phyloP scores from a whole-genome alignment of 2,113 vertebrate genomes.

The Romanogobio albipinnatus region DNA sequence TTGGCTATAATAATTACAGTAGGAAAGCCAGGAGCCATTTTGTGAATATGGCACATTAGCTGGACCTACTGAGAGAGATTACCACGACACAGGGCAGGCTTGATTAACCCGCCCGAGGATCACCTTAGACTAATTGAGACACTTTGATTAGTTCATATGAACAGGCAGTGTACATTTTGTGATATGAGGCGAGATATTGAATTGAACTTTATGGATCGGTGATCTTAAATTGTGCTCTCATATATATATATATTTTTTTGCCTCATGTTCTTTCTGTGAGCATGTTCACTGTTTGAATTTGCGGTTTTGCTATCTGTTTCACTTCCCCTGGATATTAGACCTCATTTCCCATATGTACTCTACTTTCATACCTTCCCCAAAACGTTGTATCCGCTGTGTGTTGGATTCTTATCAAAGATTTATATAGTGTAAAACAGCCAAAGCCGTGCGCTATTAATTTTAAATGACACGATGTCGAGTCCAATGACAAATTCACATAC shows the following conservation, averaged over 20 bases:
- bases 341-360: constrained; percentile 48
- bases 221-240: not conserved
- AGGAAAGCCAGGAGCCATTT: constrained; percentile 70
- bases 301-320: constrained; percentile 48
- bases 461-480: constrained; percentile 68
- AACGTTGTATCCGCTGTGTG: constrained; percentile 58
- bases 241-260: not conserved
- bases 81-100: constrained; percentile 61
- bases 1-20: constrained; percentile 69
- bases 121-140: constrained; percentile 52
- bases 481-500: constrained; percentile 74
- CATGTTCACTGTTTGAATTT: not conserved
- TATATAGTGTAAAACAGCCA: constrained; percentile 79
- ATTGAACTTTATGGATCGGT: constrained; percentile 21
- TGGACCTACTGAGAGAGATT: constrained; percentile 73
- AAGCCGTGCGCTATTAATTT: constrained; percentile 74
- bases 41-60: constrained; percentile 70
- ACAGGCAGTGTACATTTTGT: constrained; percentile 32
- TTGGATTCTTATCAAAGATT: constrained; percentile 80
- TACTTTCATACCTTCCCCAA: constrained; percentile 39
- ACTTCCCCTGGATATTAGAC: constrained; percentile 49
- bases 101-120: constrained; percentile 60
- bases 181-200: constrained; percentile 37
- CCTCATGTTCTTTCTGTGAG: not conserved
- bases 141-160: constrained; percentile 51